These are phyloP conservation scores for Geotrupes spiniger DNA, from an alignment of 2,888 invertebrate species.

Conservation along the genomic window DNA sequence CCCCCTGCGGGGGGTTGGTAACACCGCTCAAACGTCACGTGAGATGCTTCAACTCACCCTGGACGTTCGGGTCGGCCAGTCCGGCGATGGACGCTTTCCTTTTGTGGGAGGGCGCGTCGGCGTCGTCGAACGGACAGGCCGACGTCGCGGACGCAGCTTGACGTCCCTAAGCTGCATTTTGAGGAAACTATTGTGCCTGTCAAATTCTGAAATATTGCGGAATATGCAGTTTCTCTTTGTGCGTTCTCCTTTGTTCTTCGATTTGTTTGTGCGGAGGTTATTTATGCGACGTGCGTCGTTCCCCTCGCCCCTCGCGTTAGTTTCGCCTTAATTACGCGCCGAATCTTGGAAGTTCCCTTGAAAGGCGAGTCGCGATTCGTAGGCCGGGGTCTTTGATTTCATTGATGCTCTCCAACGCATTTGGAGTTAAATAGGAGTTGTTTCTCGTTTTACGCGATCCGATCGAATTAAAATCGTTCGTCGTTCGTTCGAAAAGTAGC, in stretches of 20 bases:
- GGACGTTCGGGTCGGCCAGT: conserved; percentile 39
- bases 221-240: conserved; percentile 40
- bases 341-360: too few species aligned
- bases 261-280: conserved; percentile 9
- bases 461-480: too few species aligned
- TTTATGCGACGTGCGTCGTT: too few species aligned
- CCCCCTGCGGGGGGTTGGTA: conserved; percentile 42
- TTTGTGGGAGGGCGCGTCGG: conserved; percentile 30
- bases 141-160: conserved; percentile 39
- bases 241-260: conserved; percentile 30
- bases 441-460: too few species aligned
- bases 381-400: too few species aligned
- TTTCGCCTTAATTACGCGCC: too few species aligned
- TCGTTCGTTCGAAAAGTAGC: too few species aligned
- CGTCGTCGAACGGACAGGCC: conserved; percentile 25
- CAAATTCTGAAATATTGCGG: conserved; percentile 48
- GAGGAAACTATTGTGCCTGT: conserved; percentile 47
- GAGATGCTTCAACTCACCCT: conserved; percentile 44
- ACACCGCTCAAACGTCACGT: conserved; percentile 43
- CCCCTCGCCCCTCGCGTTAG: too few species aligned
- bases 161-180: conserved; percentile 46
- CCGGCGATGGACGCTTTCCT: conserved; percentile 22
- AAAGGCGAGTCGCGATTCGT: too few species aligned
- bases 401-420: too few species aligned
- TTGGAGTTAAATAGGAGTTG: too few species aligned